phyloP scores from a whole-genome alignment of 2,888 invertebrate genomes.

The Hofmannophila pseudospretella region DNA sequence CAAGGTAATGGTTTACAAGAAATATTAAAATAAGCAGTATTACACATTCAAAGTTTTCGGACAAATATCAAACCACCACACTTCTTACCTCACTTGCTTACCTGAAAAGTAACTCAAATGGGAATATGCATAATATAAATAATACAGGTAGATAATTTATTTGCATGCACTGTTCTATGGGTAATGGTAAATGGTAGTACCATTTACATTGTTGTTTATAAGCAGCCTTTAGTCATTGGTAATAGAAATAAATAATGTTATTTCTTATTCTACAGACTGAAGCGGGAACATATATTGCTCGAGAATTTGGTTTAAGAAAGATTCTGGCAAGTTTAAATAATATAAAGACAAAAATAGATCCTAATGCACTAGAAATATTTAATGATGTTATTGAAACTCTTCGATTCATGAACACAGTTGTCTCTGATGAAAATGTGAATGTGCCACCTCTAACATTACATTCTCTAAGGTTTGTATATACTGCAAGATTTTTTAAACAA shows the following conservation, averaged over 20 bases:
- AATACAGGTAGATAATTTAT: too few relatives aligned
- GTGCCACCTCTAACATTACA: conserved; percentile 58
- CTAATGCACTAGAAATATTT: conserved; percentile 48
- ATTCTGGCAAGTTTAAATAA: conserved; percentile 57
- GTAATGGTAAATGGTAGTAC: too few relatives aligned
- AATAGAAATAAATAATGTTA: neutral
- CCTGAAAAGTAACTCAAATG: too few relatives aligned
- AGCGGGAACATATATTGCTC: conserved; percentile 67
- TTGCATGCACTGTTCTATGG: too few relatives aligned
- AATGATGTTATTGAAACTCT: conserved; percentile 66
- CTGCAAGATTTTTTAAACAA: too few relatives aligned
- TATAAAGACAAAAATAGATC: conserved; percentile 55
- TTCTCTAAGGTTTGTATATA: conserved; percentile 49
- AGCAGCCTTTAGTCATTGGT: too few relatives aligned
- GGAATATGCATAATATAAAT: too few relatives aligned
- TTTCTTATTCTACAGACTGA: conserved; percentile 65
- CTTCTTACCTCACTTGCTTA: too few relatives aligned
- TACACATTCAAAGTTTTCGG: neutral
- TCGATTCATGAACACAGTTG: conserved; percentile 51
- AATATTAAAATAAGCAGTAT: too few relatives aligned
- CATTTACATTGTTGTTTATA: too few relatives aligned
- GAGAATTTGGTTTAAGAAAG: conserved; percentile 62
- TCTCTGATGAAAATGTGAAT: conserved; percentile 51
- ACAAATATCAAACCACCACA: too few relatives aligned
- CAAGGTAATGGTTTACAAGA: too few relatives aligned